Base-by-base conservation (phyloP, 2,888 invertebrate species). In the Latheticus oryzae region DNA sequence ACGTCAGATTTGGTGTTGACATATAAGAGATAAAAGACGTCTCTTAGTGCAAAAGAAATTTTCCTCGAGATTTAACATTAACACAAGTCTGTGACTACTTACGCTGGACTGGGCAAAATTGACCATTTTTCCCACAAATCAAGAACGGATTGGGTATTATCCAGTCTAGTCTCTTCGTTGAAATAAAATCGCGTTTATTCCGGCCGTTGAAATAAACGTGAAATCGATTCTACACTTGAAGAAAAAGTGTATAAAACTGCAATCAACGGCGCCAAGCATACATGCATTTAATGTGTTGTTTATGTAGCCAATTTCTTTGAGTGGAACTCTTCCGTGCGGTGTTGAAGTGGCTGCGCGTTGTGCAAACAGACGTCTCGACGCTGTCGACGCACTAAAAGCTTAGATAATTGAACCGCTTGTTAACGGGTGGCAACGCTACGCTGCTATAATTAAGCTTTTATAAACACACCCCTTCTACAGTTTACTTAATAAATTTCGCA, bases 361-460 rank as follows among this genome's bases (percentile, higher is more conserved):
- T 45, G 35, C 54, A 64, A 64, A 64, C 58, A 64, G 60, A 26
- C 58, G 62, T 64, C 60, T 52, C 60, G 55, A 61, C 59, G 62
- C 59, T 58, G 61, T 61, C 56, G 64, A 66, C 64, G 64, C 64
- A 63, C 62, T 61, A 64, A 61, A 65, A 62, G 63, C 66, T 62
- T 40, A 61, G 63, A 63, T 66, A 66, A 68, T 65, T 68, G 66
- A 65, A 68, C 64, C 62, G 62, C 68, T 65, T 61, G 65, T 63
- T 64, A 63, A 63, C 60, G 59, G 58, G 58, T 53, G 65, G 60
- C 60, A 55, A 62, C 60, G 60, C 57, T 60, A 48, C 50, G 54
- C 62, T 53, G 56, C 60, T 52, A 63, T 64, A 65, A 65, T 65
- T 65, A 64, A 65, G 63, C 64, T 62, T 65, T 65, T 64, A 63